phyloP scores from a whole-genome alignment of 1,140 invertebrate genomes.

The Brachionus paranguensis region DNA sequence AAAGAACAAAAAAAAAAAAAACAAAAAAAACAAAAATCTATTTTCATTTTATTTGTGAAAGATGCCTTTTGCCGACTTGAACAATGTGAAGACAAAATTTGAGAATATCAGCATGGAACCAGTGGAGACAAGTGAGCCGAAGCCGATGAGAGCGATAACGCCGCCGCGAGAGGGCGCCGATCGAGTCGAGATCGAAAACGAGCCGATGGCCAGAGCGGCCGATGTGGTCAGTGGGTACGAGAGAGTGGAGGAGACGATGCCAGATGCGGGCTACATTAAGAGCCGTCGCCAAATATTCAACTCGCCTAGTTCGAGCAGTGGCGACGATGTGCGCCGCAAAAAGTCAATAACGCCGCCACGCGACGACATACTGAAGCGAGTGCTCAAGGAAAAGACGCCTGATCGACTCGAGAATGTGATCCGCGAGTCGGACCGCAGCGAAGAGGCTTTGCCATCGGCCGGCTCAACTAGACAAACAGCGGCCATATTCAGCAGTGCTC shows the following conservation, averaged over 20 bases:
- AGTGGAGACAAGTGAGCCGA: neutral
- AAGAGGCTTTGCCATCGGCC: neutral
- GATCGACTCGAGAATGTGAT: slow-evolving; percentile 8
- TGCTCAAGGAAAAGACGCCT: slow-evolving; percentile 6
- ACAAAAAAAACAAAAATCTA: too few relatives aligned
- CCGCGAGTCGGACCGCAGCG: neutral
- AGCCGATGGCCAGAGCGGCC: neutral
- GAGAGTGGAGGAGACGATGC: neutral
- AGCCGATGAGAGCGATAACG: neutral
- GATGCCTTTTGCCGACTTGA: slow-evolving; percentile 32
- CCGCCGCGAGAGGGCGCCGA: slow-evolving; percentile 32
- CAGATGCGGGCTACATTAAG: slow-evolving; percentile 13
- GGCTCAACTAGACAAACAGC: slow-evolving; percentile 33
- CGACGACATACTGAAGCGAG: neutral
- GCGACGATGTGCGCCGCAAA: neutral
- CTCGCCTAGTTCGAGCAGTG: neutral
- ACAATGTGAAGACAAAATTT: slow-evolving; percentile 31
- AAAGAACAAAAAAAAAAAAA: too few relatives aligned
- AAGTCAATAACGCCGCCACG: slow-evolving; percentile 19
- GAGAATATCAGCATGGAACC: neutral
- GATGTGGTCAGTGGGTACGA: slow-evolving; percentile 14
- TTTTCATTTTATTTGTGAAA: too few relatives aligned
- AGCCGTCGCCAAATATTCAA: neutral
- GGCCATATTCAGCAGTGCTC: neutral
- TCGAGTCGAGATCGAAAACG: slow-evolving; percentile 27